Evolutionary conservation across 2,113 vertebrate genomes (phyloP), one percentile per base, ranked within the genome.

Genomic region (Strigops habroptila): DNA sequence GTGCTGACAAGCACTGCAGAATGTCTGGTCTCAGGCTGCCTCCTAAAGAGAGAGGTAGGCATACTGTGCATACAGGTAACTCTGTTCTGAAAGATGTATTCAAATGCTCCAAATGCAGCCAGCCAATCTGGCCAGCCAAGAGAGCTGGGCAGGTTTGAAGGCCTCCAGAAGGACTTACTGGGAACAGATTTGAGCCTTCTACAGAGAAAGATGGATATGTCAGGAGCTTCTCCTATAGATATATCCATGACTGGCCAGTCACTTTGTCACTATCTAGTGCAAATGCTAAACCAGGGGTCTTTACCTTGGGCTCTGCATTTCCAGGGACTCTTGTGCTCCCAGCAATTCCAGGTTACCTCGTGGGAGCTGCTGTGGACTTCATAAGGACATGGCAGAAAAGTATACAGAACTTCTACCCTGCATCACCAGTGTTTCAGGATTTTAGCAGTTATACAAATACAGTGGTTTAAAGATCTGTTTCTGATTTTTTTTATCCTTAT

Each of bases 321-420:
- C 31, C 65, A 80, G 65, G 65, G 13, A 25, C 23, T 78, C 57
- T 31, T 53, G 24, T 73, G 22, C 9, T 92, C 22, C 24, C 1
- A 0, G 18, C 52, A 86, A 13, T 64, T 89, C 62, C 3, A 3
- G 49, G 48, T 35, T 73, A 64, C 39, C 57, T 59, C 0, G 0
- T 35, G 24, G 53, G 23, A 90, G 37, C 23, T 92, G 59, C 60
- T 70, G 52, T 65, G 48, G 39, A 60, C 67, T 89, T 78, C 39
- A 24, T 35, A 19, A 37, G 60, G 75, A 81, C 15, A 21, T 10
- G 48, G 12, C 39, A 84, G 59, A 69, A 82, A 82, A 87, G n/a
- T 35, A 60, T 6, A 73, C 51, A 63, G 33, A 63, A 88, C 6
- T 51, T 35, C 31, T 71, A 22, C 31, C 14, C 27, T 49, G 13